These are phyloP conservation scores for Megalonaias nervosa DNA, from an alignment of 1,140 invertebrate genomes.

Conservation along the genomic window DNA sequence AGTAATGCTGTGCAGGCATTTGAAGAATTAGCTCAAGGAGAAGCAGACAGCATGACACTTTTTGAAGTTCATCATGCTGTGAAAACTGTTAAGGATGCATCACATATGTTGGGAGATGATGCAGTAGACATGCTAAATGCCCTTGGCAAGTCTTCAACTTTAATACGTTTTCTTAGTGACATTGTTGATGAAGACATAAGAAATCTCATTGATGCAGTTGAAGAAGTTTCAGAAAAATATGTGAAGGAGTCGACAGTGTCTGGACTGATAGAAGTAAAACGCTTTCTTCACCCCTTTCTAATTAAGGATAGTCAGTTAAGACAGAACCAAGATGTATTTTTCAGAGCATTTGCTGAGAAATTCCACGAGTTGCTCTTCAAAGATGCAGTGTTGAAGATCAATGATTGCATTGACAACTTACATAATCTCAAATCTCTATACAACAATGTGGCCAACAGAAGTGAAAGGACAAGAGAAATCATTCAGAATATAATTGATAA, in stretches of 20 bases:
- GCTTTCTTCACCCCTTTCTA: conserved; percentile 21
- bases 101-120: conserved; percentile 2
- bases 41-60: background rate
- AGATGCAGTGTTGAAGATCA: conserved; percentile 25
- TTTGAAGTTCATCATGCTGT: background rate
- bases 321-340: conserved; percentile 7
- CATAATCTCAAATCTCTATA: conserved; percentile 37
- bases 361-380: conserved; percentile 7
- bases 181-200: conserved; percentile 33
- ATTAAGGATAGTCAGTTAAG: background rate
- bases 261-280: conserved; percentile 32
- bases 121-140: conserved; percentile 19
- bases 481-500: conserved; percentile 17
- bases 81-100: background rate
- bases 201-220: conserved; percentile 43
- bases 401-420: conserved; percentile 25
- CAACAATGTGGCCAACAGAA: conserved; percentile 36
- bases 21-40: background rate
- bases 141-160: conserved; percentile 16
- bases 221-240: conserved; percentile 40
- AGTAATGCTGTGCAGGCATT: conserved; percentile 11
- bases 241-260: conserved; percentile 40
- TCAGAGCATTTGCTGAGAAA: conserved; percentile 21
- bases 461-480: conserved; percentile 38
- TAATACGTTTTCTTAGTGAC: conserved; percentile 29